A percentile compares a stretch with the other conserved stretches of the same genome.
These are phyloP conservation scores for Polyploca ridens DNA, from an alignment of 2,888 invertebrate species.

Conservation along the genomic window DNA sequence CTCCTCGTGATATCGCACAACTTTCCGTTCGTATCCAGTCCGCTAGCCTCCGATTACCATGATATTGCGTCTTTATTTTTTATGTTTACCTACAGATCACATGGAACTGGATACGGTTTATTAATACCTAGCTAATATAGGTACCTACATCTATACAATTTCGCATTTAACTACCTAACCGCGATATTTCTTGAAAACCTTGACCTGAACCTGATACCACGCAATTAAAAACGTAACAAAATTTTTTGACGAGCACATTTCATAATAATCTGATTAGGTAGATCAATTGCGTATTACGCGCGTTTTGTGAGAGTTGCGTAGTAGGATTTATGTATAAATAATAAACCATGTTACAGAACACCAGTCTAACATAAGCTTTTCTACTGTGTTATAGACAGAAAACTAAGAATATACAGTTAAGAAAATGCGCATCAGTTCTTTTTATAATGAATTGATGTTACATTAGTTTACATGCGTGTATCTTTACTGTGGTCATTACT, in stretches of 20 bases:
- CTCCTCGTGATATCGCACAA: constrained; percentile 65
- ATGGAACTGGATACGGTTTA: neutral
- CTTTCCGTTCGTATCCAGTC: constrained; percentile 43
- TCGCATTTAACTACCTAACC: neutral
- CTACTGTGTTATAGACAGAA: too few relatives aligned
- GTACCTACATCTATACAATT: neutral
- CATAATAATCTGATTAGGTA: neutral
- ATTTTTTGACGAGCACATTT: neutral
- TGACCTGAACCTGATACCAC: constrained; percentile 27
- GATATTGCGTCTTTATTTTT: constrained; percentile 45
- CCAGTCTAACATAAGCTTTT: too few relatives aligned
- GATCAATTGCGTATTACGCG: too few relatives aligned
- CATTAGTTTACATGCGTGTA: too few relatives aligned
- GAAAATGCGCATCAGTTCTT: too few relatives aligned
- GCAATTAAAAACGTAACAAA: neutral
- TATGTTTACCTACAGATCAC: neutral
- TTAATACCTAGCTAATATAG: neutral
- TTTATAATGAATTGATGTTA: too few relatives aligned
- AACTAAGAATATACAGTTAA: too few relatives aligned
- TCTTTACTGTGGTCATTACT: too few relatives aligned
- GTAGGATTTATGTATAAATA: too few relatives aligned
- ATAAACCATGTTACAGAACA: too few relatives aligned
- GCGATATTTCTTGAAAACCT: constrained; percentile 17
- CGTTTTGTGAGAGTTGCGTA: too few relatives aligned
- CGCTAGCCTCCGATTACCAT: constrained; percentile 54